Evolutionary conservation across 1,140 invertebrate genomes (phyloP), one percentile per base, ranked within the genome.

Genomic region (Homarus americanus): DNA sequence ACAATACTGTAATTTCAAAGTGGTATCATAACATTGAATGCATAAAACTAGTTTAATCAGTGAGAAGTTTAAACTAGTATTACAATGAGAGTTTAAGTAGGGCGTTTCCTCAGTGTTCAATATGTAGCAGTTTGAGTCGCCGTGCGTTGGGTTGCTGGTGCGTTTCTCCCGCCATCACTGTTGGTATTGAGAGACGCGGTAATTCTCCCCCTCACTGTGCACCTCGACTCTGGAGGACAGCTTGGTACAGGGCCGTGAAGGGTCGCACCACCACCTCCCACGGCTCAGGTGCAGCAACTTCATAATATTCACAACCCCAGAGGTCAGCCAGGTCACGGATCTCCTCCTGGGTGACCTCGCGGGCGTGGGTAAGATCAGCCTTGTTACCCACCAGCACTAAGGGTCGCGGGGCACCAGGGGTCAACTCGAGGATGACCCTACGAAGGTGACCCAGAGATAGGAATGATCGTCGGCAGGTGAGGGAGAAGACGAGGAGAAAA

Each of bases 381-480:
- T 91, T 91, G 76, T 91, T 91, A 76, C 89, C 89, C 82, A 91
- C 89, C 17, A 91, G 40, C 15, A 91, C 83, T 75, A 91, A 80
- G 32, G 89, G 89, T 24, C 89, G 82, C 20, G 89, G 89, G 9
- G 89, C 32, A 1, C 89, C 89, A 0, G 89, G 89, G 17, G 89
- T 91, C 76, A 91, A 75, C 82, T 91, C 89, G 10, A 84, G 72
- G 88, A 91, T 91, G 44, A 91, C 88, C 28, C 80, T 80, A 28
- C 88, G 88, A 28, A 91, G 69, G 69, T 63, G 88, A 49, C 53
- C 49, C 5, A 91, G 80, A 40, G 80, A 66, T 44, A 41, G 34
- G 80, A 91, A 84, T 69, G 88, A 83, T 20, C 40, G 41, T 44
- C 84, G 80, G 34, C 79, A 83, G 32, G 80, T 84, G 24, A 91